Base-by-base conservation (phyloP, 2,113 vertebrate genomes). In the Hydrolagus affinis region DNA sequence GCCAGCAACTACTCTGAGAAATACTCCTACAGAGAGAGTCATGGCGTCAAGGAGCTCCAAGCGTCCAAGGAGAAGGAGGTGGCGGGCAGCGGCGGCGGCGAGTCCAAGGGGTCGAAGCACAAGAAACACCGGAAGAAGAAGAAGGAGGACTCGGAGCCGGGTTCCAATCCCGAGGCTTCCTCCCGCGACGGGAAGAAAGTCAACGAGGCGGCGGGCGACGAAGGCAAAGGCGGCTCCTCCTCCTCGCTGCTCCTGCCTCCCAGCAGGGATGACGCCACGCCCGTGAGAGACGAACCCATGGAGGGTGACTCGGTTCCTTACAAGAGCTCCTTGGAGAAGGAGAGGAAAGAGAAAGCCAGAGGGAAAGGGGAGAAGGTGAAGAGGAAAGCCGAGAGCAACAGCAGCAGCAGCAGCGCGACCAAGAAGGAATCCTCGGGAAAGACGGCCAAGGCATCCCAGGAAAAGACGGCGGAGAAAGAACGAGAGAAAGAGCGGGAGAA, bases 241-340 rank as follows among this genome's bases (percentile, higher is more conserved):
- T 19, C 78, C 32, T 30, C 78, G 25, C 44, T 92, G 2, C 91
- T 94, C 86, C 90, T 93, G 88, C 90, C 92, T 69, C 92, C 92
- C 0, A 91, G 90, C 88, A 91, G 96, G 87, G 97, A 95, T 11
- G 95, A 96, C 88, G 97, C 96, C 25, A 99, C 98, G 0, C 98
- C 98, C 0, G 97, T 98, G 86, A 92, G 98, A 88, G 97, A 99
- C 7, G 98, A 99, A 70, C 97, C 97, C 0, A 98, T 98, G 98
- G 97, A 99, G 44, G 94, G 93, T 0, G 88, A 95, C n/a, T 91
- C 94, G 0, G 89, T 95, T 64, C 86, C 95, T 28, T 93, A 94
- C 59, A 95, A 95, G 85, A 89, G 91, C 0, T 59, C 94, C 64
- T 92, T 92, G 9, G 94, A 97, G 85, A 95, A 96, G 87, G 94